Base-by-base conservation (phyloP, 2,113 vertebrate species). In the Anhinga anhinga region DNA sequence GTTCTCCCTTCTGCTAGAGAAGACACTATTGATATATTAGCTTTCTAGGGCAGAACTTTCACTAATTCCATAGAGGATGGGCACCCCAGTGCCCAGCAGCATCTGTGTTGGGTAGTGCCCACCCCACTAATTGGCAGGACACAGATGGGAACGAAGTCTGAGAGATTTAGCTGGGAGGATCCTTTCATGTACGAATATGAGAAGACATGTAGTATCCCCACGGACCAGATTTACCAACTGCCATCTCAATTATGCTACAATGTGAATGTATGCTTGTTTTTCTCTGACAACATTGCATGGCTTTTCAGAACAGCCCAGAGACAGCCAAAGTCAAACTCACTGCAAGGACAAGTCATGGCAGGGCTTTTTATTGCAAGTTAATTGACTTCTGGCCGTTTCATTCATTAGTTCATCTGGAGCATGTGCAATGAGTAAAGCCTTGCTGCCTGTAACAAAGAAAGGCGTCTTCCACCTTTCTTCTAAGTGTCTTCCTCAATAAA, bases 271-370 rank as follows among this genome's bases (percentile, higher is more conserved):
- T 30, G 45, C 12, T 66, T 79, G 14, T 11, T 91, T 74, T 67
- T 8, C 38, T 17, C 32, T 45, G 45, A 42, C 10, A 66, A 26
- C 76, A 59, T 18, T 9, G 5, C 0, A 0, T 1, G 7, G 30
- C 27, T 71, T 55, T 92, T 77, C 3, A 3, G 36, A 83, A 26
- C 25, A 53, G 62, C 38, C 81, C 86, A 55, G 76, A 83, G 36
- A 40, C 11, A 32, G 42, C 10, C n/a, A 29, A 95, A 95, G 70
- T 69, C 73, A 59, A 82, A 74, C 27, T 59, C 84, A 12, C 23
- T 11, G 26, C 70, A 36, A 84, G 84, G 73, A 67, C n/a, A 83
- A 78, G 56, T 29, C 44, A 47, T 9, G 45, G 44, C 83, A 93
- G 36, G 61, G 30, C 47, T 71, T 3, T 29, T 30, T 6, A 15